A percentile compares a stretch with the other conserved stretches of the same genome.
Evolutionary conservation across 1,140 invertebrate species (phyloP).

Genomic region (Nautilus pompilius): DNA sequence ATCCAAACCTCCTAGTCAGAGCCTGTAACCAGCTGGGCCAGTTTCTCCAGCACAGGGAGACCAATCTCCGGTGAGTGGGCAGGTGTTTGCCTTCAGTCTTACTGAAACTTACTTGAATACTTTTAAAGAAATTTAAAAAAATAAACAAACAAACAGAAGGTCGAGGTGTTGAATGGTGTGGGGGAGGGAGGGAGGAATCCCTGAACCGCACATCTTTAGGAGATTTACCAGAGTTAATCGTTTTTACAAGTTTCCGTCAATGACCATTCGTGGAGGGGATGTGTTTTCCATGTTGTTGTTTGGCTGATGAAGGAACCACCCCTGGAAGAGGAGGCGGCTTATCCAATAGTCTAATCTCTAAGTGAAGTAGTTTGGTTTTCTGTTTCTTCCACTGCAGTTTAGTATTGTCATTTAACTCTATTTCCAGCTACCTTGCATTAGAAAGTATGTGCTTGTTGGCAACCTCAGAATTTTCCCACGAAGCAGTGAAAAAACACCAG

Average conservation of each 20-base stretch:
- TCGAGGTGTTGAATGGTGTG: neutral
- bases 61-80: conserved; percentile 75
- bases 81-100: neutral
- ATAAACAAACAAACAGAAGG: neutral
- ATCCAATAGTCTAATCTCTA: no score
- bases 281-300: no score
- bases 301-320: no score
- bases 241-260: no score
- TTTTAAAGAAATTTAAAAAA: neutral
- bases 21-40: conserved; percentile 99
- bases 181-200: no score
- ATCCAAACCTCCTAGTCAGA: conserved; percentile 93
- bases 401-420: no score
- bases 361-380: no score
- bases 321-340: no score
- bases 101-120: neutral
- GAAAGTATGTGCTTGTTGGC: conserved; percentile 99
- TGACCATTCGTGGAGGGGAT: no score
- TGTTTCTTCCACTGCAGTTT: no score
- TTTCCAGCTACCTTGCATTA: conserved; percentile 80
- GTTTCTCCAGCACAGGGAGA: conserved; percentile 97
- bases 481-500: conserved; percentile 99
- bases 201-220: no score
- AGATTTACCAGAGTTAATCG: no score
- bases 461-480: conserved; percentile 98